Evolutionary conservation across 2,113 vertebrate genomes (phyloP), one percentile per base, ranked within the genome.

Genomic region (Dryoscopus gambensis): DNA sequence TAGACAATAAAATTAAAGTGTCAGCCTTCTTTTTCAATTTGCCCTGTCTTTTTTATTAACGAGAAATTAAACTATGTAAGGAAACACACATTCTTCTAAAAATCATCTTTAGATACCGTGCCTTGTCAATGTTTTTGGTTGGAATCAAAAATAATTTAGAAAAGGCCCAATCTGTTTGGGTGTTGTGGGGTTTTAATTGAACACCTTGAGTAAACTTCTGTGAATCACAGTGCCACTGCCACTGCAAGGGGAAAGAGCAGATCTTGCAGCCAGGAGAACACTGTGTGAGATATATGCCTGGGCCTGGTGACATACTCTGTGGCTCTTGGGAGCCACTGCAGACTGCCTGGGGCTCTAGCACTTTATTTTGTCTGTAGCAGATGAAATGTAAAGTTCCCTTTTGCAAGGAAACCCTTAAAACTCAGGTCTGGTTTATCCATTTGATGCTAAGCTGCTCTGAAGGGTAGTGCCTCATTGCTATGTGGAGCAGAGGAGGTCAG

Each of bases 321-420:
- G 80, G 33, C 47, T 91, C 4, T 0, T 67, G 55, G 30, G 37
- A 86, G n/a, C n/a, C 57, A 24, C 55, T 71, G 46, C 56, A 62
- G 60, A 55, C 44, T 57, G 87, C 87, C 91, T 49, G 56, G 33
- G 49, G 84, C 56, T 78, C 19, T 44, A 55, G n/a, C 56, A 70
- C 71, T 86, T 76, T 37, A 62, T 57, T 88, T 63, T 3, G 1
- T 57, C 57, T 64, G 31, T 33, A 57, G 30, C 65, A 76, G 67
- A 87, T 37, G 75, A 96, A 83, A 91, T 65, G 78, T 82, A 55
- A 94, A 95, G 76, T 71, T 37, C 25, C 11, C 31, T 59, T 76
- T 85, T 69, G 75, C 67, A 21, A 74, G 91, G 35, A 90, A 89
- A 50, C n/a, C 35, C 49, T 63, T 83, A 40, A 46, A 90, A 23